Base-by-base conservation (phyloP, 2,888 invertebrate species). In the Meganola albula region DNA sequence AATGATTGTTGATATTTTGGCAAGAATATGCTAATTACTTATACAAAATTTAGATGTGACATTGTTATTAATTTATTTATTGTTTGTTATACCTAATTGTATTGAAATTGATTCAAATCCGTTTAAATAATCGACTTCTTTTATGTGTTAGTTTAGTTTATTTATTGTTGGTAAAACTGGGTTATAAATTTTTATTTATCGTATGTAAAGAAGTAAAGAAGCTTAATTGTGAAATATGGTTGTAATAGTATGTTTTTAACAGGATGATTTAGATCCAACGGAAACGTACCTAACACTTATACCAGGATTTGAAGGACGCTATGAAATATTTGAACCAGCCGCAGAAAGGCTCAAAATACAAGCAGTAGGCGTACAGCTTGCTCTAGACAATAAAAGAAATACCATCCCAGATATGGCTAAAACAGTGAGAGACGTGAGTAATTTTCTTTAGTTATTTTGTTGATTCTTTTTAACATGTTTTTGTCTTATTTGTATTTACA, bases 301-400 rank as follows among this genome's bases (percentile, higher is more conserved):
- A 34, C 73, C 75, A 24, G 74, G 74, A 0, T 75, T 74, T 34
- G 73, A 74, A 47, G 74, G 73, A 2, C 63, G 65, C 5, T 45
- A 64, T 27, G 44, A 58, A 10, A 58, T 66, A 12, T 66, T 73
- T 12, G 41, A 42, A 4, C 16, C 50, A 0, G 34, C 53, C 0
- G 51, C 64, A 10, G 65, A 70, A 28, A 59, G 68, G 16, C 44
- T 74, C 0, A 74, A 73, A 38, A 28, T 67, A 1, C 53, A 53
- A 24, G 64, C 73, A 1, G 40, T 70, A 8, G 52, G 62, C 6
- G 46, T 67, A 2, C 65, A 70, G 31, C 36, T 73, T 0, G 53
- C 54, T 0, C 58, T 63, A 4, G 73, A 74, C 31, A 30, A 65
- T 4, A 52, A 54, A 10, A 53, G 58, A 7, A 48, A 62, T 2